A percentile compares a stretch with the other conserved stretches of the same genome.
phyloP scores from a whole-genome alignment of 2,888 invertebrate species.

The Didymodactylos carnosus region DNA sequence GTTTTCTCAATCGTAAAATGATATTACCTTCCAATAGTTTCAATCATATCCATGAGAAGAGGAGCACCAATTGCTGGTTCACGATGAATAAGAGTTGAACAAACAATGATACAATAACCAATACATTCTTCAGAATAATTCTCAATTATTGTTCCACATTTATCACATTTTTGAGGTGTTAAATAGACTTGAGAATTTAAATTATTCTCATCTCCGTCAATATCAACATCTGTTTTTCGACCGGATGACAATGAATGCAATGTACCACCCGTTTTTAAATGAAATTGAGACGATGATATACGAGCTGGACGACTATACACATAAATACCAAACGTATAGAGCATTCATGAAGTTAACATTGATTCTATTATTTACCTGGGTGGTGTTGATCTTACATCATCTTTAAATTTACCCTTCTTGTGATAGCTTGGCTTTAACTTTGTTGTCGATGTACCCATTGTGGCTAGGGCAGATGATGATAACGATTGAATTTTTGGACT shows the following conservation, averaged over 20 bases:
- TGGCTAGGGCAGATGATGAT: not conserved
- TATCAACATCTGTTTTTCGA: not conserved
- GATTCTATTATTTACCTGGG: not conserved
- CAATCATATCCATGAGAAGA: constrained; percentile 68
- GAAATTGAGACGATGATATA: not conserved
- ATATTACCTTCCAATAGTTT: constrained; percentile 53
- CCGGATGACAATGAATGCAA: not conserved
- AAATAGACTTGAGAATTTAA: constrained; percentile 1
- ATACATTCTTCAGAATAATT: constrained; percentile 81
- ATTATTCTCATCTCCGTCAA: not conserved
- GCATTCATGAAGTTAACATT: too few relatives aligned
- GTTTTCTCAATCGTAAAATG: too few relatives aligned
- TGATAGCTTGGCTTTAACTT: not conserved
- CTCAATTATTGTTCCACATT: constrained; percentile 34
- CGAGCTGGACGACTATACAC: constrained; percentile 4
- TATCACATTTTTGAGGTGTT: not conserved
- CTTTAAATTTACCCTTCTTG: not conserved
- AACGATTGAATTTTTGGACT: not conserved
- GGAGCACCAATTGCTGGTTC: constrained; percentile 82
- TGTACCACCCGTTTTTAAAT: not conserved
- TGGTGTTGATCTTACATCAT: not conserved
- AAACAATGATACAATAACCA: constrained; percentile 69
- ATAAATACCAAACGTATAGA: not conserved
- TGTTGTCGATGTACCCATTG: not conserved
- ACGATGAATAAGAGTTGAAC: constrained; percentile 84